Evolutionary conservation across 2,113 vertebrate genomes (phyloP).

Genomic region (Triplophysa dalaica): DNA sequence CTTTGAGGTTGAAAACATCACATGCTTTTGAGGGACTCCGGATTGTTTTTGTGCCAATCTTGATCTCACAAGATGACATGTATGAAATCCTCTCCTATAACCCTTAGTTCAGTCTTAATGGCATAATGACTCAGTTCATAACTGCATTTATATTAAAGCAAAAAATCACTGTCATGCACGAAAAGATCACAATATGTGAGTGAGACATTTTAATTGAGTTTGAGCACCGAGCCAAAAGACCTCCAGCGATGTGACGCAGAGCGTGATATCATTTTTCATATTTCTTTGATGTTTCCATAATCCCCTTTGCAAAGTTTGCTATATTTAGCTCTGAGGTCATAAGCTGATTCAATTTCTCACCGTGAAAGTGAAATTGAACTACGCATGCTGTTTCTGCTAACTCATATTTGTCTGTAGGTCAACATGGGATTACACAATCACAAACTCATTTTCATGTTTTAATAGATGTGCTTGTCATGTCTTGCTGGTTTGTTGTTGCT

Average conservation of each 20-base stretch:
- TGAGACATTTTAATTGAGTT: neutral
- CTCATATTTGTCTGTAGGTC: slow-evolving; percentile 42
- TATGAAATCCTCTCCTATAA: slow-evolving; percentile 1
- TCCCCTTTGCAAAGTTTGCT: slow-evolving; percentile 61
- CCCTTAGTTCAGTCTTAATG: neutral
- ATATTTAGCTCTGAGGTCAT: slow-evolving; percentile 68
- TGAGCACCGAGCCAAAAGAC: neutral
- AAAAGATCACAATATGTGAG: neutral
- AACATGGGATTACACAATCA: neutral
- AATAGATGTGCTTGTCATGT: too few species aligned
- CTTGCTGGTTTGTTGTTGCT: neutral
- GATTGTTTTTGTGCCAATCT: slow-evolving; percentile 3
- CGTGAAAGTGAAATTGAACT: slow-evolving; percentile 53
- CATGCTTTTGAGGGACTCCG: neutral
- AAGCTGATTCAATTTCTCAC: slow-evolving; percentile 59
- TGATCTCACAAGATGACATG: neutral
- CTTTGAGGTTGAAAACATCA: slow-evolving; percentile 24
- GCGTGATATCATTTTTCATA: slow-evolving; percentile 52
- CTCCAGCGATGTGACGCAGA: slow-evolving; percentile 27
- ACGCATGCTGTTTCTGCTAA: slow-evolving; percentile 48
- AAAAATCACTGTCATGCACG: neutral
- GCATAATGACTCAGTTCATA: neutral
- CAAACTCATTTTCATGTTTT: neutral
- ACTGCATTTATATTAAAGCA: neutral
- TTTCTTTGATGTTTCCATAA: slow-evolving; percentile 71